Conservation (phyloP, 2,797 vertebrate species). For the Sebastes vulpes region DNA sequence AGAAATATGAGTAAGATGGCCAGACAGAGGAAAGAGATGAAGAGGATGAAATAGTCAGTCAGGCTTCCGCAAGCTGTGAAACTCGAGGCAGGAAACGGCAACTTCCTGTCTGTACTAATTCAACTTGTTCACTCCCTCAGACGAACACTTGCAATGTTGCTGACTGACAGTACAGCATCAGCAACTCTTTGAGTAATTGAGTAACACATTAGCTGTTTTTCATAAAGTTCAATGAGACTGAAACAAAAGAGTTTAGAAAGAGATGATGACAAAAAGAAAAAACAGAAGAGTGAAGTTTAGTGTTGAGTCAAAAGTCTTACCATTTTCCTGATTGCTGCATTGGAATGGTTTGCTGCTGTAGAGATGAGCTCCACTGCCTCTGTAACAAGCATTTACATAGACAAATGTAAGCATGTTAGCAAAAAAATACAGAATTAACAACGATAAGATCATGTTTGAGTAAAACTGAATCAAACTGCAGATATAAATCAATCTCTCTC, state of each 20-base stretch:
- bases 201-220: constrained; percentile 17
- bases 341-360: constrained; percentile 97
- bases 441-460: background rate
- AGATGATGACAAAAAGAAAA: background rate
- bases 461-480: constrained; percentile 1
- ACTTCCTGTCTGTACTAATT: constrained; percentile 76
- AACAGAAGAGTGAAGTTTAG: background rate
- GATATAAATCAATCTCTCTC: background rate
- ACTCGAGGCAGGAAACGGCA: constrained; percentile 74
- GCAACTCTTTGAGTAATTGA: constrained; percentile 16
- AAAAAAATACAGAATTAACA: background rate
- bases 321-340: constrained; percentile 97
- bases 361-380: constrained; percentile 97
- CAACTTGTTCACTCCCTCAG: constrained; percentile 26
- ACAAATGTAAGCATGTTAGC: background rate
- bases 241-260: background rate
- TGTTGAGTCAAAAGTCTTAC: constrained; percentile 81
- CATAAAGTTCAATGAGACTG: background rate
- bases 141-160: constrained; percentile 31
- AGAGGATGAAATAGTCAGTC: constrained; percentile 28
- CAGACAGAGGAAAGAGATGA: constrained; percentile 41
- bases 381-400: constrained; percentile 70
- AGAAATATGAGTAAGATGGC: background rate
- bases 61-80: constrained; percentile 51
- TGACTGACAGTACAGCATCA: constrained; percentile 38